phyloP scores from a whole-genome alignment of 2,888 invertebrate species.

The Neoitamus cyanurus region DNA sequence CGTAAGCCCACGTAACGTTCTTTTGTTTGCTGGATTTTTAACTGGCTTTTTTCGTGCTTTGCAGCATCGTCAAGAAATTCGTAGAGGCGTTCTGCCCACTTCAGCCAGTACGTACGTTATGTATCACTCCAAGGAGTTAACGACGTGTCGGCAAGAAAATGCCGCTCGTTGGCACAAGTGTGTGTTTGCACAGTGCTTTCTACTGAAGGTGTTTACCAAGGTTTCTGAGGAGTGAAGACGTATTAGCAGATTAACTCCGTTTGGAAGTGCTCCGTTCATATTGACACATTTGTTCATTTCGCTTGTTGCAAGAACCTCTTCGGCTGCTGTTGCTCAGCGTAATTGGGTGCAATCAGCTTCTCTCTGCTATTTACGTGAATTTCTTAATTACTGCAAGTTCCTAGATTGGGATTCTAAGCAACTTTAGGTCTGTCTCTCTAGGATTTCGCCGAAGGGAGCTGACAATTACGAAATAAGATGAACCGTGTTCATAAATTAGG shows the following conservation, averaged over 20 bases:
- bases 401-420: neutral
- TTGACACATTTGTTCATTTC: neutral
- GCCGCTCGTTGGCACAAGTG: neutral
- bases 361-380: neutral
- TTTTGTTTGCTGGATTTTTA: neutral
- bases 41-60: neutral
- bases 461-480: too few species aligned
- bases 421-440: neutral
- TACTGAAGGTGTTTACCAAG: neutral
- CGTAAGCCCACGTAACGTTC: neutral
- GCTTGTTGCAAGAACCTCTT: neutral
- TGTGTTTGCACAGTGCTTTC: neutral
- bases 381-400: neutral
- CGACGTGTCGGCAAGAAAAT: neutral
- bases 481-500: too few species aligned
- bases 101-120: neutral
- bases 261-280: neutral
- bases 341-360: neutral
- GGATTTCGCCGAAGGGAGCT: too few species aligned
- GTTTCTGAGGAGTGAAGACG: neutral
- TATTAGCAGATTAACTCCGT: neutral
- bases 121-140: neutral
- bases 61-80: neutral
- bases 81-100: neutral
- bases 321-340: neutral